Base-by-base conservation (phyloP, 2,113 vertebrate species). In the Aptenodytes forsteri region DNA sequence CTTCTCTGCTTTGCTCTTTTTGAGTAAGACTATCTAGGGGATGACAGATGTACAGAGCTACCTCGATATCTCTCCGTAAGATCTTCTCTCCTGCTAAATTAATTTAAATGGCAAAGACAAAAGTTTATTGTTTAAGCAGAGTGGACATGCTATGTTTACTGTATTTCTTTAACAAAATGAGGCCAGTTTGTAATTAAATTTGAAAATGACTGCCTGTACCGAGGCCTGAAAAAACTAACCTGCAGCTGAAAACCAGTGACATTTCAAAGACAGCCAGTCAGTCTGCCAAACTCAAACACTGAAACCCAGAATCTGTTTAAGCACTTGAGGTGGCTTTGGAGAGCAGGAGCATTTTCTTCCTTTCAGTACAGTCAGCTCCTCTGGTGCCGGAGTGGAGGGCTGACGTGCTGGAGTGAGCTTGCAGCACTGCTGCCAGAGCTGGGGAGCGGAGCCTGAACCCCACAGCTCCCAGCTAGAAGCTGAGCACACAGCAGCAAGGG, bases 201-300 rank as follows among this genome's bases (percentile, higher is more conserved):
- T 88, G 56, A 76, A 93, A 88, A 44, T 30, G 46, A 77, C 71
- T 81, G 93, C 44, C 69, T 89, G 69, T 40, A 65, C 36, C 0
- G 0, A 73, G 69, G 61, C 65, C 78, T 83, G 85, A 76, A 83
- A 64, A 93, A 91, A 72, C 70, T 30, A 92, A 92, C 92, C 95
- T 90, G 85, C 78, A 96, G 66, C 85, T 88, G 73, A 59, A 90
- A 92, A 49, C 20, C 79, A 56, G 92, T 79, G 92, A 90, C 66
- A 83, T 95, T 93, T 92, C 67, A 72, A 19, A 86, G 62, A 38
- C 62, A 92, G 79, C 42, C 77, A 81, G 54, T 16, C 69, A 62
- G 38, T 8, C 87, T 87, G 95, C 88, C 90, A 79, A 71, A 70
- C 64, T 50, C 12, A 4, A 86, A 77, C 54, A 61, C 54, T 52